These are phyloP conservation scores for Steinernema hermaphroditum DNA, from an alignment of 2,888 invertebrate genomes.

Conservation along the genomic window DNA sequence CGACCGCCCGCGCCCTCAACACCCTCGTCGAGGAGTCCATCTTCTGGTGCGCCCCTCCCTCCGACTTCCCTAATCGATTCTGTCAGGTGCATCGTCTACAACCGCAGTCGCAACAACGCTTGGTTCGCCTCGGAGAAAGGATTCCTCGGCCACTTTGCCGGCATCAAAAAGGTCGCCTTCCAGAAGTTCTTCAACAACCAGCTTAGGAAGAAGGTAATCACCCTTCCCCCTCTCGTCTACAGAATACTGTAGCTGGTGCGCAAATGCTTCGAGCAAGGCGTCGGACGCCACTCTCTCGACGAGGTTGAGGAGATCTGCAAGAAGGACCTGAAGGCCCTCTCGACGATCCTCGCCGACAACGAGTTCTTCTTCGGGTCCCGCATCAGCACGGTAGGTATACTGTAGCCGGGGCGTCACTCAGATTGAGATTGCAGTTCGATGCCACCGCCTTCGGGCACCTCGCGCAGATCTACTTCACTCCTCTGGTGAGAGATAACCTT, in stretches of 20 bases:
- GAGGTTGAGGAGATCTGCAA: conserved; percentile 67
- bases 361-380: conserved; percentile 47
- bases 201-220: conserved; percentile 4
- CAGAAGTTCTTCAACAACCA: conserved; percentile 42
- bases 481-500: conserved; percentile 81
- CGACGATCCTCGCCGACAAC: conserved; percentile 66
- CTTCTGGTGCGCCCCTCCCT: conserved; percentile 44
- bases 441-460: conserved; percentile 88
- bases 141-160: conserved; percentile 43
- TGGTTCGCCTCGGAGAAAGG: conserved; percentile 54
- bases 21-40: conserved; percentile 55
- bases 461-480: conserved; percentile 87
- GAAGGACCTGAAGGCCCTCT: conserved; percentile 66
- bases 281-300: conserved; percentile 66
- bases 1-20: conserved; percentile 48
- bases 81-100: conserved; percentile 42
- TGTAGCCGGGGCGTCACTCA: neutral
- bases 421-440: conserved; percentile 72
- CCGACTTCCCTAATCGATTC: neutral
- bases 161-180: conserved; percentile 52
- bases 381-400: conserved; percentile 26
- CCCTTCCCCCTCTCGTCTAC: too few species aligned
- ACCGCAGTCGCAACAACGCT: conserved; percentile 44
- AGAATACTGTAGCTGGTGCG: conserved; percentile 39
- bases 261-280: conserved; percentile 63